Percentiles rank a stretch among this genome's conserved stretches.
Conservation (phyloP, 2,888 invertebrate species). For the Euzophera pinguis region DNA sequence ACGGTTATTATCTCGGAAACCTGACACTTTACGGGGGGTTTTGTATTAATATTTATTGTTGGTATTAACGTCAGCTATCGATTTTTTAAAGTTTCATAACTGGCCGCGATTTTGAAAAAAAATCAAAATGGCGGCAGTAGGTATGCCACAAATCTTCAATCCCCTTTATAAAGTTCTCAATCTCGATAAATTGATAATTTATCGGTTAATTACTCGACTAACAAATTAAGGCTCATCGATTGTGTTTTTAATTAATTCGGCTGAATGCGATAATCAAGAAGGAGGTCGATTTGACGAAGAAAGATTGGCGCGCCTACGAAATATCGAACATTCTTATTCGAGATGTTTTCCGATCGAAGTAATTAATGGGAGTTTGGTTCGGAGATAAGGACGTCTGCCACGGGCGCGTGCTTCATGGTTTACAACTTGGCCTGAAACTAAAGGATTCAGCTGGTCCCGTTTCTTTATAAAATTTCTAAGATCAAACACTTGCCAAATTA, state of each 20-base stretch:
- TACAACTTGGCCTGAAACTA: background rate
- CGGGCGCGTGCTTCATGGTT: background rate
- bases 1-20: no score
- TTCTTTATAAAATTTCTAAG: background rate
- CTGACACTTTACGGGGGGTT: no score
- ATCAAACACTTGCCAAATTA: no score
- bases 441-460: background rate
- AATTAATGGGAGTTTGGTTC: conserved; percentile 10
- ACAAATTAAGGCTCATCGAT: background rate
- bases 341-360: conserved; percentile 11
- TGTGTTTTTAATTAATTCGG: conserved; percentile 5
- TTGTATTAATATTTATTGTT: no score
- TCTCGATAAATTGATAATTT: conserved; percentile 1
- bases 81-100: no score
- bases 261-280: conserved; percentile 3
- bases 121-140: no score
- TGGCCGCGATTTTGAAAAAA: no score
- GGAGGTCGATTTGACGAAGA: conserved; percentile 4
- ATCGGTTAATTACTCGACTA: background rate
- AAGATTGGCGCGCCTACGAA: conserved; percentile 4
- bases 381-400: conserved; percentile 4
- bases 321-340: conserved; percentile 8
- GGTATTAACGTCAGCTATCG: no score
- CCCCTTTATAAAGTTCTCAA: background rate
- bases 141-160: no score